A percentile compares a stretch with the other conserved stretches of the same genome.
Evolutionary conservation across 2,888 invertebrate genomes (phyloP).

Genomic region (Tenthredo distinguenda): DNA sequence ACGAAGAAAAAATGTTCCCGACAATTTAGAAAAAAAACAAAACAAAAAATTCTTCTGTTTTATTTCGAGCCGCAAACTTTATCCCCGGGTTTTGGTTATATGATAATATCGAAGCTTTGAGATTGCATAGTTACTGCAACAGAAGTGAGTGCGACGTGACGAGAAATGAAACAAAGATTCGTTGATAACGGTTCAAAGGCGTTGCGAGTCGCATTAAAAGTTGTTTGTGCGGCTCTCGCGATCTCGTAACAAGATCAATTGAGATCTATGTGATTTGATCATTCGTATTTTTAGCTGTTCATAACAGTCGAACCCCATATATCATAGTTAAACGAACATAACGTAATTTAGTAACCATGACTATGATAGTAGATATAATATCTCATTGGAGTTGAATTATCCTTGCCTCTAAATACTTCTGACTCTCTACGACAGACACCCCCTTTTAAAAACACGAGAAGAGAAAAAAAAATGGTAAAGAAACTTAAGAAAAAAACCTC

Average conservation of each 20-base stretch:
- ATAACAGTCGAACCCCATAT: background rate
- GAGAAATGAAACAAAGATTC: background rate
- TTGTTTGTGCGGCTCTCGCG: conserved; percentile 8
- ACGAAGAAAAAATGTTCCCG: no score
- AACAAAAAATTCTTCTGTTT: no score
- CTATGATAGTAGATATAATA: background rate
- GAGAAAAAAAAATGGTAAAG: background rate
- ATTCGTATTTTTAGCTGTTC: conserved; percentile 30
- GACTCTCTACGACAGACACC: background rate
- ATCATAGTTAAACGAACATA: conserved; percentile 24
- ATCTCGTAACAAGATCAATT: conserved; percentile 42
- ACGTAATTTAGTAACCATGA: background rate
- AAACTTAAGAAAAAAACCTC: background rate
- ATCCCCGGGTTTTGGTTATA: background rate
- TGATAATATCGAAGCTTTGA: background rate
- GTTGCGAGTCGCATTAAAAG: background rate
- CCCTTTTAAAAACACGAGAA: background rate
- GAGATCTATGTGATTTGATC: conserved; percentile 44
- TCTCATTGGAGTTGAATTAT: background rate
- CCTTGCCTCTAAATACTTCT: background rate
- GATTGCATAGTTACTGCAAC: background rate
- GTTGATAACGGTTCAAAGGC: background rate
- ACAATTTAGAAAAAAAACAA: no score
- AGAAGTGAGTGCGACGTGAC: background rate
- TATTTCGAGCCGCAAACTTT: background rate